Evolutionary conservation across 2,888 invertebrate genomes (phyloP).

Genomic region (Sisyra terminalis): DNA sequence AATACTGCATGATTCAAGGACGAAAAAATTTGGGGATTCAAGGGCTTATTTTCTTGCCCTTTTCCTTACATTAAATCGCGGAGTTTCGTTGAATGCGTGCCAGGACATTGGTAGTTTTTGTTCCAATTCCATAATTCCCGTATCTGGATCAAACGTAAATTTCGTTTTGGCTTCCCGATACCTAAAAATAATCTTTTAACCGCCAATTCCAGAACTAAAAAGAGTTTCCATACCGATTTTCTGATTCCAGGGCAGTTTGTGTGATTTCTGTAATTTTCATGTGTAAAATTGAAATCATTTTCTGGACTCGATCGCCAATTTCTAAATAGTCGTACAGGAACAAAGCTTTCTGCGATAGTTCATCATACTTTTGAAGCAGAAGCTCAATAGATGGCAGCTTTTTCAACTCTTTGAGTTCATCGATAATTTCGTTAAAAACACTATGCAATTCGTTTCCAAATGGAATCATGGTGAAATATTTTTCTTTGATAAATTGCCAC

Average conservation of each 20-base stretch:
- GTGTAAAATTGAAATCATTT: conserved; percentile 44
- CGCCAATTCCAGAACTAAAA: conserved; percentile 2
- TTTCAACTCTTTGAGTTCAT: conserved; percentile 40
- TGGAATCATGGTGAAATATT: conserved; percentile 47
- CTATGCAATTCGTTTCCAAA: conserved; percentile 49
- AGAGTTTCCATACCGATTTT: conserved; percentile 42
- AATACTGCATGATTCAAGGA: not conserved
- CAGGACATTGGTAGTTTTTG: conserved; percentile 83
- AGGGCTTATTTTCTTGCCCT: not conserved
- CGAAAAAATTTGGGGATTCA: not conserved
- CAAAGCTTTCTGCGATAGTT: conserved; percentile 42
- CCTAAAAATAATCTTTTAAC: conserved; percentile 22
- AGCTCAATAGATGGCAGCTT: conserved; percentile 43
- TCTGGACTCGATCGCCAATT: conserved; percentile 49
- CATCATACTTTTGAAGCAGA: conserved; percentile 34
- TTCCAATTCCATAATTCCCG: conserved; percentile 60
- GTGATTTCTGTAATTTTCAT: conserved; percentile 54
- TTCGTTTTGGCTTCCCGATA: conserved; percentile 74
- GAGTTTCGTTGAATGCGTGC: conserved; percentile 80
- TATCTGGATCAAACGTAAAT: conserved; percentile 67
- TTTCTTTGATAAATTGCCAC: conserved; percentile 48
- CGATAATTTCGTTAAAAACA: conserved; percentile 40
- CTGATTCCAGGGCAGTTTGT: conserved; percentile 64
- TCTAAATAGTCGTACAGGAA: conserved; percentile 66
- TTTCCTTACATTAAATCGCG: conserved; percentile 44